Percentiles rank a stretch among this genome's conserved stretches.
phyloP scores from a whole-genome alignment of 2,888 invertebrate species.

The Tipula confusa region DNA sequence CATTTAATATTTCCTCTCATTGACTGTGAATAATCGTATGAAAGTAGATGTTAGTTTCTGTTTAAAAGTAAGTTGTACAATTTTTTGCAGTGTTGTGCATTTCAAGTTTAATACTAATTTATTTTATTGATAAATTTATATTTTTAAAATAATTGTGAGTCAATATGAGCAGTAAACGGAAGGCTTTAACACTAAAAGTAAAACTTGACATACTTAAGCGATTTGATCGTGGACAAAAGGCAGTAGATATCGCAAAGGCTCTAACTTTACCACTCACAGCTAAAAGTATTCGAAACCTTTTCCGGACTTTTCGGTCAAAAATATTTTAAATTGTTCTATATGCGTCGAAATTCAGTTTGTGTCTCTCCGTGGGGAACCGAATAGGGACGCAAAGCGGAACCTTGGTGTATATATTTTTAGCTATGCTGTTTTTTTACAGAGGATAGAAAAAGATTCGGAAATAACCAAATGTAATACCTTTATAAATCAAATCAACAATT shows the following conservation, averaged over 20 bases:
- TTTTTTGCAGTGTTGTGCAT: background rate
- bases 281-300: conserved; percentile 31
- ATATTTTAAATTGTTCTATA: background rate
- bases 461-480: no score
- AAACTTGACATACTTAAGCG: conserved; percentile 25
- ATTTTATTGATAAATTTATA: background rate
- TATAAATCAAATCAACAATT: no score
- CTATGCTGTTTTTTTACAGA: no score
- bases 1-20: background rate
- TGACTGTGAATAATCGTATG: background rate
- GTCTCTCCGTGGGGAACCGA: conserved; percentile 29
- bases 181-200: background rate
- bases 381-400: conserved; percentile 3
- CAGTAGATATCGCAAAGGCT: conserved; percentile 30
- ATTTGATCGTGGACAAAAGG: conserved; percentile 26
- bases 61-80: no score
- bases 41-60: no score
- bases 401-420: no score
- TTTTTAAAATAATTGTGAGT: no score
- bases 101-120: background rate
- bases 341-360: conserved; percentile 29
- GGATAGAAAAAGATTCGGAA: no score
- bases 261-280: conserved; percentile 29
- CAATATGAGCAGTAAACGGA: background rate
- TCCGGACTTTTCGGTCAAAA: background rate